Evolutionary conservation across 2,888 invertebrate genomes (phyloP), one percentile per base, ranked within the genome.

Genomic region (Teleogryllus oceanicus): DNA sequence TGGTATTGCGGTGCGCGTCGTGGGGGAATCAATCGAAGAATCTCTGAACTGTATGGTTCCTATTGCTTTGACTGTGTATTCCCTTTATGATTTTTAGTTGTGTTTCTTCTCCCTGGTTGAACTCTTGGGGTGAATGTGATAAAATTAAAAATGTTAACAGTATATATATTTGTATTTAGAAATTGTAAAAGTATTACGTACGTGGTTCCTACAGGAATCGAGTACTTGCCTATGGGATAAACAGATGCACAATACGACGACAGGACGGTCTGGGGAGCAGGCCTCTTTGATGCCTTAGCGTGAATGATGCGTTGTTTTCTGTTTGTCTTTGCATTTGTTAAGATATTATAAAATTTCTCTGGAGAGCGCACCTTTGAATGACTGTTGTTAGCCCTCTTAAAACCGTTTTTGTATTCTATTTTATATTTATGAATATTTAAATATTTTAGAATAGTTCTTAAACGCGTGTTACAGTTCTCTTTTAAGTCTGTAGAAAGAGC

Each of bases 211-310:
- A 37, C 37, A 37, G 37, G 37, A 37, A 37, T 37, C 37, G n/a
- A 12, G 62, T 62, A 62, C 62, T 62, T 62, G 62, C 62, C 62
- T 62, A 62, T n/a, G 62, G 11, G 62, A 62, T 13, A 62, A 62
- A 37, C 37, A 37, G 37, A 18, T 62, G 62, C 62, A 62, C 62
- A 62, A 62, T 18, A 62, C 62, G n/a, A 62, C n/a, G 62, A 13
- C 62, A 62, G 62, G 62, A 62, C 62, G 62, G 62, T 62, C 62
- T 62, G 62, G 62, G 62, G 62, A 18, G n/a, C 62, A n/a, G 62
- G 62, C 62, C 62, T 62, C 62, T n/a, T 62, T 62, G n/a, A 18
- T 62, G 62, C 62, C 62, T 62, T 62, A 62, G 62, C 37, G 37
- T 37, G 37, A n/a, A 16, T 62, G 62, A 13, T 62, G 62, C n/a